A percentile compares a stretch with the other conserved stretches of the same genome.
These are phyloP conservation scores for Thripadectes ignobilis DNA, from an alignment of 2,797 vertebrate species.

Conservation along the genomic window DNA sequence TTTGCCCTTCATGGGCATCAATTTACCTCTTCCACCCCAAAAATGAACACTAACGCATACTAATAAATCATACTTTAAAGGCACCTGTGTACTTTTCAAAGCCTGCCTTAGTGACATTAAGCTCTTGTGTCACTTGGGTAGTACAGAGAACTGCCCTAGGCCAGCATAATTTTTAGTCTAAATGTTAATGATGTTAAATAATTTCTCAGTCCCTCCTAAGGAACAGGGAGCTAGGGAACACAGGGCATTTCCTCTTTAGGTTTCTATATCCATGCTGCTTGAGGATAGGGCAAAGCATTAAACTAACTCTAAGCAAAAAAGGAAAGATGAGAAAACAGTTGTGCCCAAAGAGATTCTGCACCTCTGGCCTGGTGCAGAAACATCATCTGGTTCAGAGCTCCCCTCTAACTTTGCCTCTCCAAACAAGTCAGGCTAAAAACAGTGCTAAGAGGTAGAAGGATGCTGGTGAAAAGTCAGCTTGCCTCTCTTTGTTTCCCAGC, in stretches of 20 bases:
- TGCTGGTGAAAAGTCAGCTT: neutral
- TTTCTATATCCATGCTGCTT: neutral
- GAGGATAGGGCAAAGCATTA: neutral
- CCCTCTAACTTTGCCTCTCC: neutral
- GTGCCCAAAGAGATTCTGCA: neutral
- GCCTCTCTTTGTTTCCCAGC: neutral
- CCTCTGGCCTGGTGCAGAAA: neutral
- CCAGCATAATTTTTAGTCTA: neutral
- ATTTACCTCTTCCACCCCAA: neutral
- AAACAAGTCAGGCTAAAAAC: neutral
- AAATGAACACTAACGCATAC: neutral
- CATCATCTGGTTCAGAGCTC: neutral
- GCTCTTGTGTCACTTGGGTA: neutral
- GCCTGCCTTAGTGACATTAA: neutral
- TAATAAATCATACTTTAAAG: neutral
- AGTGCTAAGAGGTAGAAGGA: neutral
- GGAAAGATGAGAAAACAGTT: neutral
- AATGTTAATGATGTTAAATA: conserved; percentile 24
- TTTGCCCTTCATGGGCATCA: neutral
- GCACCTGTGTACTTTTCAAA: neutral
- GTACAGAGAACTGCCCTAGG: neutral
- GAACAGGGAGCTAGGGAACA: neutral
- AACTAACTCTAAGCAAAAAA: neutral
- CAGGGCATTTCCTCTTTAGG: neutral
- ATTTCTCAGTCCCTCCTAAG: neutral